These are phyloP conservation scores for Heteromormyrus szaboi DNA, from an alignment of 2,797 vertebrate genomes.

Conservation along the genomic window DNA sequence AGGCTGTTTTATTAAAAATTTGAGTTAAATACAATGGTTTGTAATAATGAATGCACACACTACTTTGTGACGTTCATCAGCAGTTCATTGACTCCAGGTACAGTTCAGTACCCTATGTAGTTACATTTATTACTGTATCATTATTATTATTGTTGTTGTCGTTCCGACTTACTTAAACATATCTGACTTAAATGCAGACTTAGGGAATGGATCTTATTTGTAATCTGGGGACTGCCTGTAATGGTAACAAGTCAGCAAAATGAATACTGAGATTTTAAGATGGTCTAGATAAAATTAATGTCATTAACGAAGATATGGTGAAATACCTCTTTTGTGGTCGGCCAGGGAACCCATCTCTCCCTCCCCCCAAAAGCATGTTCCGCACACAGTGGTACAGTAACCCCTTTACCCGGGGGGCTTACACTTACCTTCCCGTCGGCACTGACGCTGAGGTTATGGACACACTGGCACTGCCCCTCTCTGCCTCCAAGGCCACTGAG, in stretches of 20 bases:
- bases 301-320: not conserved
- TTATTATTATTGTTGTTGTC: not conserved
- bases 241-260: not conserved
- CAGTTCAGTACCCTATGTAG: not conserved
- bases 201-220: not conserved
- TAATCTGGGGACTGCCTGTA: not conserved
- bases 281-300: not conserved
- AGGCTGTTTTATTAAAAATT: not conserved
- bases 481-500: constrained; percentile 12
- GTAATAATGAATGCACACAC: not conserved
- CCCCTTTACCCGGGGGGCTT: constrained; percentile 26
- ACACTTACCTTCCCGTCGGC: constrained; percentile 35
- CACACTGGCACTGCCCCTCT: constrained; percentile 34
- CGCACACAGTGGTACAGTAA: constrained; percentile 39
- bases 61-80: not conserved
- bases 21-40: not conserved
- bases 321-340: not conserved
- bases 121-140: not conserved
- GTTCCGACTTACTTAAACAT: not conserved
- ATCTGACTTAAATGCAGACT: not conserved
- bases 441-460: constrained; percentile 35
- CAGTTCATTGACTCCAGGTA: not conserved
- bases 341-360: constrained; percentile 31
- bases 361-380: constrained; percentile 27
- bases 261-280: not conserved